phyloP scores from a whole-genome alignment of 2,113 vertebrate species.

The Ptilonorhynchus violaceus region DNA sequence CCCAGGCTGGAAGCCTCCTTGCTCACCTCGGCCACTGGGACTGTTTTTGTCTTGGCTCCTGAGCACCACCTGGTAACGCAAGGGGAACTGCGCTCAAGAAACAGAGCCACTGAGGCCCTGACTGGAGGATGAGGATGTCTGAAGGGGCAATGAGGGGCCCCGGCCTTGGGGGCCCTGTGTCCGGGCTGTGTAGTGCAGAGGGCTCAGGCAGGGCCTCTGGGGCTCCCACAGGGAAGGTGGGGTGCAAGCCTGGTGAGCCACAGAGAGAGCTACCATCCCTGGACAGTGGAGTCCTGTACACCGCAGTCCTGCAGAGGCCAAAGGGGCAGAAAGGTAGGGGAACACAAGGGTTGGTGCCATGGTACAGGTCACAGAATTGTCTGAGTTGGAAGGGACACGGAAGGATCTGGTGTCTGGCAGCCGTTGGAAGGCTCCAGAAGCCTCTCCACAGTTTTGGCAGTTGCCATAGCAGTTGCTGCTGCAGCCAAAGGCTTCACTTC shows the following conservation, averaged over 20 bases:
- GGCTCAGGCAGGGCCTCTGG: background rate
- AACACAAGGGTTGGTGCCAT: background rate
- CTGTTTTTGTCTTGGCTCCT: background rate
- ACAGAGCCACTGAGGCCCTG: background rate
- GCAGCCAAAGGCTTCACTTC: background rate
- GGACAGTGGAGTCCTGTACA: no score
- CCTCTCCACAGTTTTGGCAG: background rate
- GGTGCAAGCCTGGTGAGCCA: fast-evolving
- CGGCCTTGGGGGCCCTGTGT: background rate
- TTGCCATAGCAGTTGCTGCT: background rate
- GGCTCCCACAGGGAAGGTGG: background rate
- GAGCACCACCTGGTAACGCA: background rate
- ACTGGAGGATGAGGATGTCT: background rate
- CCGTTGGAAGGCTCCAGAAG: background rate
- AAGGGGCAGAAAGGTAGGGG: background rate
- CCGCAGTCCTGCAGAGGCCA: background rate
- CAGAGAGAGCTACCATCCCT: background rate
- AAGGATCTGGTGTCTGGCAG: fast-evolving
- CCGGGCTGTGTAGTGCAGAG: background rate
- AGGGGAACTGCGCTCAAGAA: background rate
- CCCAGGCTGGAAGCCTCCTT: background rate
- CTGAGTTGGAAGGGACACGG: background rate
- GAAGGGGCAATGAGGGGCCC: fast-evolving
- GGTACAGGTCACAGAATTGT: background rate
- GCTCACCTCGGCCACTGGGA: background rate